A percentile compares a stretch with the other conserved stretches of the same genome.
These are phyloP conservation scores for Aplochiton taeniatus DNA, from an alignment of 2,797 vertebrate genomes.

Conservation along the genomic window DNA sequence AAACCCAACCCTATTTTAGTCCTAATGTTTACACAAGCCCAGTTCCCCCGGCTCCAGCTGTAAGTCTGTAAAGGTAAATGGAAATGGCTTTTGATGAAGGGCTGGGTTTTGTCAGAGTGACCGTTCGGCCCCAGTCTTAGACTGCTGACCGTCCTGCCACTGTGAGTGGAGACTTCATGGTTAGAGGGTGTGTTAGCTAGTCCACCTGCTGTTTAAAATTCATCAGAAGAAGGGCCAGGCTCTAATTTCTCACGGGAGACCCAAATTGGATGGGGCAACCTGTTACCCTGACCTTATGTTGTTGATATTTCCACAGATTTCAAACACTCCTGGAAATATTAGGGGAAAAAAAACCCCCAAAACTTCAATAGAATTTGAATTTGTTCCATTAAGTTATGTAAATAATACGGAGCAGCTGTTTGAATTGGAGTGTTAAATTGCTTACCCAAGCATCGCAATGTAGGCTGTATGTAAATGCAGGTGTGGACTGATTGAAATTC, in stretches of 20 bases:
- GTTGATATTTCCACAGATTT: constrained; percentile 51
- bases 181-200: constrained; percentile 57
- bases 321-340: constrained; percentile 33
- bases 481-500: constrained; percentile 76
- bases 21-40: too few species aligned
- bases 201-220: constrained; percentile 59
- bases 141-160: constrained; percentile 23
- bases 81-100: background rate
- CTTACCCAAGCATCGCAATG: constrained; percentile 69
- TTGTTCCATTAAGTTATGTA: constrained; percentile 73
- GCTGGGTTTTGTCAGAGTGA: constrained; percentile 30
- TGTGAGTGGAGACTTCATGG: background rate
- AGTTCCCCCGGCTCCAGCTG: background rate
- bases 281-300: constrained; percentile 53
- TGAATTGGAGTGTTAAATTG: constrained; percentile 73
- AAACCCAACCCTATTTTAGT: too few species aligned
- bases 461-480: constrained; percentile 76
- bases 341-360: constrained; percentile 17
- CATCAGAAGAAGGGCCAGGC: constrained; percentile 56
- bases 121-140: constrained; percentile 20
- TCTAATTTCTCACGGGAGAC: constrained; percentile 63
- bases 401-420: constrained; percentile 71
- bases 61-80: background rate
- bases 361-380: constrained; percentile 70
- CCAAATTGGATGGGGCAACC: constrained; percentile 60